Evolutionary conservation across 2,797 vertebrate species (phyloP).

Genomic region (Scleropages formosus): DNA sequence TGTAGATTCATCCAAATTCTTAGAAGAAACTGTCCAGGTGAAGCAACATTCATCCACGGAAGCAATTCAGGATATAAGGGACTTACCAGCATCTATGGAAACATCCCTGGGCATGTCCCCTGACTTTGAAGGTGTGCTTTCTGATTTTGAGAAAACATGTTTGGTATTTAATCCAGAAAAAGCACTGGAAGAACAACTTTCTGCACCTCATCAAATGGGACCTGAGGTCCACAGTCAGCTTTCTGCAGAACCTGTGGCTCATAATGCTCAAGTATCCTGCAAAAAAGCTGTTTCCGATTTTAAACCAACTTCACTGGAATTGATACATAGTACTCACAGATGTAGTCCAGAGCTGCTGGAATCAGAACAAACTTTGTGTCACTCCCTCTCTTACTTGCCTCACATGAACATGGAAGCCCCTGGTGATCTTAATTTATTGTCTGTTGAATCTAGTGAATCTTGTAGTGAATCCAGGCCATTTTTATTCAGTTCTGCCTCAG

Average conservation of each 20-base stretch:
- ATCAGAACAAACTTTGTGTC: neutral
- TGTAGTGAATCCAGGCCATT: neutral
- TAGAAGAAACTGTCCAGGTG: constrained; percentile 41
- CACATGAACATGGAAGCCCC: neutral
- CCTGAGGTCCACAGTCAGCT: neutral
- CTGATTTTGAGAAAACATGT: constrained; percentile 53
- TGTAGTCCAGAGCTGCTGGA: neutral
- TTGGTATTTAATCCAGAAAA: constrained; percentile 44
- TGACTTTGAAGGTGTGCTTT: constrained; percentile 52
- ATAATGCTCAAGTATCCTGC: neutral
- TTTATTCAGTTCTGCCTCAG: neutral
- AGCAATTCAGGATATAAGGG: constrained; percentile 37
- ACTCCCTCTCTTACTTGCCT: constrained; percentile 2
- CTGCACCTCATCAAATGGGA: neutral
- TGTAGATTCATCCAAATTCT: constrained; percentile 39
- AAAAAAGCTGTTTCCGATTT: constrained; percentile 1
- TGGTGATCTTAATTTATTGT: neutral
- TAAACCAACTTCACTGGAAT: neutral
- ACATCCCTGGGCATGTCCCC: constrained; percentile 41
- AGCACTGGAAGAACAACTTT: neutral
- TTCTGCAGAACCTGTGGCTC: neutral
- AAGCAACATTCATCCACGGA: constrained; percentile 33
- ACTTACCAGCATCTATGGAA: constrained; percentile 12
- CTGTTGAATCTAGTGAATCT: neutral
- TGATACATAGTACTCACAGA: constrained; percentile 18